Conservation (phyloP, 2,113 vertebrate species). For the Pagrus major region DNA sequence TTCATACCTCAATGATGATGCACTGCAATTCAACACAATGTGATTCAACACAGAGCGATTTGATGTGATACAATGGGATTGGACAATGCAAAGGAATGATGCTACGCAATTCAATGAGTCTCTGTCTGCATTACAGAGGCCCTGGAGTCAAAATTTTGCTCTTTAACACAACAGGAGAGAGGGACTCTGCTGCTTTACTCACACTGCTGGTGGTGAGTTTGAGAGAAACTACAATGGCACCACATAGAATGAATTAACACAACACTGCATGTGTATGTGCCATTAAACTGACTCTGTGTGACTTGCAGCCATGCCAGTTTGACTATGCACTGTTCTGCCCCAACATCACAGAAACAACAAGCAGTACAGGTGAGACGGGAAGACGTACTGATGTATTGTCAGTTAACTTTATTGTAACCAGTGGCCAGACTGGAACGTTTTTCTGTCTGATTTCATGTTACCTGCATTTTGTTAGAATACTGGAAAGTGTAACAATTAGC, state of each 20-base stretch:
- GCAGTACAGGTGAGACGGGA: conserved; percentile 81
- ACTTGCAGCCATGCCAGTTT: conserved; percentile 87
- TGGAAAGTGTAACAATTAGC: no score
- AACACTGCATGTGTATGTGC: neutral
- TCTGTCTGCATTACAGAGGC: conserved; percentile 80
- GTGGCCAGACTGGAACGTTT: neutral
- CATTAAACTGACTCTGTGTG: neutral
- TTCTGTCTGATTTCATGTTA: no score
- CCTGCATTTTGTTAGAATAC: no score
- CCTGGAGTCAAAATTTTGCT: conserved; percentile 86
- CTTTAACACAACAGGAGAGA: conserved; percentile 90
- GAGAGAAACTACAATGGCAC: neutral
- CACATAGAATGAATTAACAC: neutral
- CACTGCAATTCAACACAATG: no score
- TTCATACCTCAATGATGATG: no score
- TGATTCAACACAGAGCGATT: no score
- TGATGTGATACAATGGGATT: no score
- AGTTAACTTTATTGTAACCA: no score
- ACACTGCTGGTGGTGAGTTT: conserved; percentile 88
- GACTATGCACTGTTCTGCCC: conserved; percentile 91
- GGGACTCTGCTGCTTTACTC: conserved; percentile 87
- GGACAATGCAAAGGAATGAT: no score
- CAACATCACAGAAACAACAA: conserved; percentile 83
- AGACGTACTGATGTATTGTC: neutral
- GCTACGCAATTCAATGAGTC: no score